phyloP scores from a whole-genome alignment of 2,888 invertebrate species.

The Heliconius charithonia region DNA sequence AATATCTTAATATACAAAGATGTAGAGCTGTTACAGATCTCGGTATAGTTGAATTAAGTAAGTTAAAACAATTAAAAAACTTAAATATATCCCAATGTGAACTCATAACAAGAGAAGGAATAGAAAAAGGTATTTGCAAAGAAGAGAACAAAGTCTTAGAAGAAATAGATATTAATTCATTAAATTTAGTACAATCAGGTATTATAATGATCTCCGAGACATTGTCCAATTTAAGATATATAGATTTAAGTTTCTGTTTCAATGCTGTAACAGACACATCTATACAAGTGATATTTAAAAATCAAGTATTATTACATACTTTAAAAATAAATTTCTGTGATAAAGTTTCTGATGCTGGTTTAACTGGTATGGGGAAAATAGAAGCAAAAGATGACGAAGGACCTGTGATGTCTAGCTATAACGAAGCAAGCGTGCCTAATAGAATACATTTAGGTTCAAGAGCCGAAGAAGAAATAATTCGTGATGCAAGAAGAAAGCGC shows the following conservation, averaged over 20 bases:
- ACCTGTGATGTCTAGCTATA: conserved; percentile 66
- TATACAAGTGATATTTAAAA: conserved; percentile 86
- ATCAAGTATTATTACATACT: conserved; percentile 83
- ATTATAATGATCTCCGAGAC: conserved; percentile 84
- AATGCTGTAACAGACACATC: conserved; percentile 88
- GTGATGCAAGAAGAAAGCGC: conserved; percentile 86
- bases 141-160: conserved; percentile 75
- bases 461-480: conserved; percentile 88
- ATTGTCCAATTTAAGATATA: conserved; percentile 81
- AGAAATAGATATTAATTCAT: conserved; percentile 83
- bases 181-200: conserved; percentile 85
- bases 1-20: conserved; percentile 84
- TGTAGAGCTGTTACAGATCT: conserved; percentile 86
- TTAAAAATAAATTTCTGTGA: conserved; percentile 87
- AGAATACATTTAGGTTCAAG: conserved; percentile 85
- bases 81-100: conserved; percentile 88
- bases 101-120: conserved; percentile 84
- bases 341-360: conserved; percentile 87
- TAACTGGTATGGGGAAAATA: conserved; percentile 86
- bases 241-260: conserved; percentile 88
- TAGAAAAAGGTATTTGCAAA: conserved; percentile 84
- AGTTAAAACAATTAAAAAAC: conserved; percentile 80
- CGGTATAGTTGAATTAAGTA: conserved; percentile 82
- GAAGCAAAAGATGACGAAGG: conserved; percentile 63
- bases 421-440: conserved; percentile 57